Base-by-base conservation (phyloP, 2,797 vertebrate species). In the Antrozous pallidus region DNA sequence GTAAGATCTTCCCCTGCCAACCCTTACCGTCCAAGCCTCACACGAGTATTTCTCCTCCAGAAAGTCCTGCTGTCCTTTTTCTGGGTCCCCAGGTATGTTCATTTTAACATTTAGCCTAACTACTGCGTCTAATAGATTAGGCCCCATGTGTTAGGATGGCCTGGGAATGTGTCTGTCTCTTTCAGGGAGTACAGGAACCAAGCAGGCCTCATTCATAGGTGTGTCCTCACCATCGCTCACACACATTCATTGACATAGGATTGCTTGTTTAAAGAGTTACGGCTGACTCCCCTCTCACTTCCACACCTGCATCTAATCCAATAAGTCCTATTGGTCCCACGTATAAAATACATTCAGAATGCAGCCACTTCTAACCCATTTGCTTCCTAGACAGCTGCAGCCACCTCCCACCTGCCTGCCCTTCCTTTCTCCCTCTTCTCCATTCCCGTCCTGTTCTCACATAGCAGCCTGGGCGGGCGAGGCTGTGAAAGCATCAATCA, bases 391-490 rank as follows among this genome's bases (percentile, higher is more conserved):
- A 47, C 2, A 3, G 6, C 11, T 24, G 9, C 16, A 26, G 47
- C 33, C 9, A 18, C 17, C 22, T 33, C 36, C n/a, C 18, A 20
- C 2, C 0, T 6, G 40, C 2, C 0, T 6, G 40, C 5, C 9
- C 36, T 42, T 24, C 7, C 36, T 45, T 33, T 14, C 16, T 22
- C 18, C 17, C 31, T 71, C 40, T 33, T 70, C 63, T 54, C 11
- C 9, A 6, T 2, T 13, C 3, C 20, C 8, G 4, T 79, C 9
- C 45, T 58, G 8, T 91, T 40, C 54, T 65, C 61, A 70, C 54
- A 33, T 5, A 36, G 28, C 38, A 78, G 47, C 47, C 61, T 28
- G 0, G 49, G 51, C n/a, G 0, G 49, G 51, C 51, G 22, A 71
- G 49, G 36, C 80, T 93, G 81, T 74, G 75, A 49, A 67, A 67